Base-by-base conservation (phyloP, 2,797 vertebrate species). In the Cheirogaleus major region DNA sequence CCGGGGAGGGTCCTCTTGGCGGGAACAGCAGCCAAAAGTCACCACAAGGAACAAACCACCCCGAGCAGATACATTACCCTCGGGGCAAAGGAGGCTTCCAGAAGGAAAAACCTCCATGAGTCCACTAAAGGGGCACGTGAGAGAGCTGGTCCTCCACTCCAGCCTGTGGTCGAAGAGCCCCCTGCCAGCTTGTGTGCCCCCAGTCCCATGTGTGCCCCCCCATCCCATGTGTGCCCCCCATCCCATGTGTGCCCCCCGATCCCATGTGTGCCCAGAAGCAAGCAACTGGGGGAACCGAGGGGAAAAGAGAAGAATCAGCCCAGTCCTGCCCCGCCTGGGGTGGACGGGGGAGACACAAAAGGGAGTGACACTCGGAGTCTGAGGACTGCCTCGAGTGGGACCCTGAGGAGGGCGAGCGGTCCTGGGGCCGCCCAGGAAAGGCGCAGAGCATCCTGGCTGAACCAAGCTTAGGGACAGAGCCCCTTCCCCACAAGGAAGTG, bases 131-230 rank as follows among this genome's bases (percentile, higher is more conserved):
- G 17, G 18, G 35, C 23, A 32, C 41, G n/a, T 0, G 1, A 82
- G 50, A 38, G 22, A 52, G 57, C 63, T 8, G 2, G 17, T 0
- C 18, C 32, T 35, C 52, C 35, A 7, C 0, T 5, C 43, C n/a
- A 57, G 63, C 43, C 6, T 0, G 38, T 1, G 20, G 23, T 7
- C 55, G 7, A 0, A 10, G 22, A 4, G 2, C 3, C 75, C 17
- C 30, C 13, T 2, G 61, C 61, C 35, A 10, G 67, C 67, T 7
- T 32, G 7, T 79, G 23, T 11, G 4, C 30, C 61, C 5, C 27
- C 13, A 12, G 15, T 48, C 48, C 48, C 48, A 48, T 14, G 48
- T 48, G 48, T 48, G 48, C 14, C 48, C 48, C 48, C 50, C 5
- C 4, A 5, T 50, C 4, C 50, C 50, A 52, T 5, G 15, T 52